Conservation (phyloP, 2,797 vertebrate genomes). For the Cetoscarus ocellatus region DNA sequence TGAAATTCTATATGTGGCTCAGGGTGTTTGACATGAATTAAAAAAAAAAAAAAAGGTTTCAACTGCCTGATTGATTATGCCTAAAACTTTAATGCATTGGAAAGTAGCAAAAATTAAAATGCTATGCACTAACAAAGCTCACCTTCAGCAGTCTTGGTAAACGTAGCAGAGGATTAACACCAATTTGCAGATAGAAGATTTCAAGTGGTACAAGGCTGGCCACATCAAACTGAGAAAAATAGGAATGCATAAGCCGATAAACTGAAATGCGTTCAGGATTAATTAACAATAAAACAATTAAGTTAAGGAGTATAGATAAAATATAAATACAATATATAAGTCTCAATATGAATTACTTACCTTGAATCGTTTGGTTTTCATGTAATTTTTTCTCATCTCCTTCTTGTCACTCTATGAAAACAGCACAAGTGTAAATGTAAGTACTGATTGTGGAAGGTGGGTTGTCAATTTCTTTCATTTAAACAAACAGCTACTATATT, state of each 20-base stretch:
- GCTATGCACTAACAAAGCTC: slow-evolving; percentile 35
- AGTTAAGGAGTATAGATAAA: background rate
- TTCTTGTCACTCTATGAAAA: slow-evolving; percentile 88
- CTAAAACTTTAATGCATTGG: background rate
- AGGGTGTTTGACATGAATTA: no score
- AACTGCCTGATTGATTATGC: background rate
- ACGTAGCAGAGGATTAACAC: slow-evolving; percentile 92
- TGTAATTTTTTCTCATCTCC: slow-evolving; percentile 93
- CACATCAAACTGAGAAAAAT: slow-evolving; percentile 89
- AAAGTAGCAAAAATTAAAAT: background rate
- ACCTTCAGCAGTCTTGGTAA: slow-evolving; percentile 95
- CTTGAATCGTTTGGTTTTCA: slow-evolving; percentile 92
- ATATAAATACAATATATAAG: no score
- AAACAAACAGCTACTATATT: background rate
- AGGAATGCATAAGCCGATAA: background rate
- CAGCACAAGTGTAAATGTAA: slow-evolving; percentile 28
- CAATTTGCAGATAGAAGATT: slow-evolving; percentile 92
- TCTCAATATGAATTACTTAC: slow-evolving; percentile 67
- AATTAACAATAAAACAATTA: background rate
- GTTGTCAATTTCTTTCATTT: background rate
- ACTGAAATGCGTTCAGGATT: background rate
- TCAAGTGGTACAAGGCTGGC: slow-evolving; percentile 94
- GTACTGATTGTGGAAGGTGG: background rate
- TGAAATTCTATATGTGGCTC: no score
- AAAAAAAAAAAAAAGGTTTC: background rate